Evolutionary conservation across 2,888 invertebrate genomes (phyloP).

Genomic region (Chorisops tibialis): DNA sequence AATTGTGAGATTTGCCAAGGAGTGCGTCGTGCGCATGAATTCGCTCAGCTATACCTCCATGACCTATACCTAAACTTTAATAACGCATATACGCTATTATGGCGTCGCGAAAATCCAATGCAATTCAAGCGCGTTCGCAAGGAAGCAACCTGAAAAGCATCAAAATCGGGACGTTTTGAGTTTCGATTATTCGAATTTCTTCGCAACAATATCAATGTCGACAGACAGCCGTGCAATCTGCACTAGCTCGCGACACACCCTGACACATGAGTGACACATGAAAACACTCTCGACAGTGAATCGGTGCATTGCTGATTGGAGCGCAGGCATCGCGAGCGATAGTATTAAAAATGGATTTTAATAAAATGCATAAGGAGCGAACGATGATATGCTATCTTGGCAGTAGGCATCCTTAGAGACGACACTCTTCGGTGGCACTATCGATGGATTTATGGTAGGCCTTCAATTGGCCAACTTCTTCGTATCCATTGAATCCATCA

Average conservation of each 20-base stretch:
- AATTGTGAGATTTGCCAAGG: background rate
- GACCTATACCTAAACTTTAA: background rate
- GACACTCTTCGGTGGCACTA: no score
- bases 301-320: slow-evolving; percentile 7
- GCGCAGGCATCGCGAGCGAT: background rate
- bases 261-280: slow-evolving; percentile 24
- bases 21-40: no score
- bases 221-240: slow-evolving; percentile 9
- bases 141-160: background rate
- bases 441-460: no score
- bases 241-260: slow-evolving; percentile 18
- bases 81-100: no score
- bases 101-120: background rate
- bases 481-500: no score
- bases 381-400: no score
- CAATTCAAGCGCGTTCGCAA: background rate
- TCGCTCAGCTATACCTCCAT: no score
- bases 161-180: slow-evolving; percentile 1
- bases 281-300: slow-evolving; percentile 15
- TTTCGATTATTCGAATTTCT: background rate
- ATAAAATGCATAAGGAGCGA: no score
- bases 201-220: slow-evolving; percentile 7
- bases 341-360: no score
- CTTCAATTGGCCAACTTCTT: no score
- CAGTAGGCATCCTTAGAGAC: no score